phyloP scores from a whole-genome alignment of 2,888 invertebrate genomes.

The Nephrotoma appendiculata region DNA sequence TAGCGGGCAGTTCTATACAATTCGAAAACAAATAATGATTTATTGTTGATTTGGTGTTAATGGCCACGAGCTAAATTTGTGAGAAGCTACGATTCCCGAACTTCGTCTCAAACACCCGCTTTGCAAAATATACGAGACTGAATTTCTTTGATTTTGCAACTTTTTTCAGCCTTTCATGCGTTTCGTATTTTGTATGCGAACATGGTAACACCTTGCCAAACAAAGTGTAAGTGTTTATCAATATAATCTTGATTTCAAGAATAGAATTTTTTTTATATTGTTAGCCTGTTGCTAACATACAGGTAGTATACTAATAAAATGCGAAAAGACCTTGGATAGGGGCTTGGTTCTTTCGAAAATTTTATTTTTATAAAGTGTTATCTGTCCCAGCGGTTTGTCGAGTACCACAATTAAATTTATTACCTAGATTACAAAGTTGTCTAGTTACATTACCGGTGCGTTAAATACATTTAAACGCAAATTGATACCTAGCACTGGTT shows the following conservation, averaged over 20 bases:
- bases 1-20: too few species aligned
- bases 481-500: too few species aligned
- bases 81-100: too few species aligned
- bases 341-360: neutral
- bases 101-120: too few species aligned
- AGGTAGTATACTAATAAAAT: neutral
- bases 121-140: too few species aligned
- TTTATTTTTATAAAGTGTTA: neutral
- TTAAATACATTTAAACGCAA: neutral
- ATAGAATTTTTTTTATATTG: neutral
- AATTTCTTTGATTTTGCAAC: too few species aligned
- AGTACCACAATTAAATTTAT: neutral
- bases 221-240: neutral
- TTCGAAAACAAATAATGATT: too few species aligned
- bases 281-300: neutral
- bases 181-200: too few species aligned
- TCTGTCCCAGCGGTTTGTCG: neutral
- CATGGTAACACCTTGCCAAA: too few species aligned
- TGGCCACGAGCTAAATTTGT: too few species aligned
- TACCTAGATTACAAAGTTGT: neutral
- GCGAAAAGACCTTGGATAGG: neutral
- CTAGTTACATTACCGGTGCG: neutral
- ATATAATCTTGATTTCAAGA: neutral
- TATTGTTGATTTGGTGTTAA: too few species aligned
- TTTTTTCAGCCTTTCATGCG: too few species aligned